Evolutionary conservation across 2,888 invertebrate genomes (phyloP).

Genomic region (Lumbricus terrestris): DNA sequence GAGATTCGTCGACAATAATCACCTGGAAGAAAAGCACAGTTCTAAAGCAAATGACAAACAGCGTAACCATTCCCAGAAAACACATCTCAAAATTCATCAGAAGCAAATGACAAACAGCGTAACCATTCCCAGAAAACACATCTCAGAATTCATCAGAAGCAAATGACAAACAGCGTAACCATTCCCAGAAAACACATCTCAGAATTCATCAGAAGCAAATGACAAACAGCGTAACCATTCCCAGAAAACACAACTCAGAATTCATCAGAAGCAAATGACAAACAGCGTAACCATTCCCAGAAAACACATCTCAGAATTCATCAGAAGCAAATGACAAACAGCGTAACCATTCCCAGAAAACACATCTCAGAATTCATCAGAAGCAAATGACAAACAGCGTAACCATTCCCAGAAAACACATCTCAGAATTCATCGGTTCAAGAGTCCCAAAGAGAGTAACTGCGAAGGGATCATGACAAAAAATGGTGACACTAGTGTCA

Average conservation of each 20-base stretch:
- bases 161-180: not conserved
- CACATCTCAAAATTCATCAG: not conserved
- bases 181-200: too few relatives aligned
- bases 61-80: not conserved
- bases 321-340: not conserved
- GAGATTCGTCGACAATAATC: conserved; percentile 55
- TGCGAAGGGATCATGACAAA: not conserved
- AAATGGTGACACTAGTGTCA: not conserved
- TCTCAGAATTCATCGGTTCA: not conserved
- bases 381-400: not conserved
- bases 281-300: not conserved
- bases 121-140: too few relatives aligned
- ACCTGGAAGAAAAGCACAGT: conserved; percentile 34
- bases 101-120: not conserved
- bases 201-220: too few relatives aligned
- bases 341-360: not conserved
- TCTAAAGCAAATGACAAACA: not conserved
- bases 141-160: too few relatives aligned
- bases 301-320: too few relatives aligned
- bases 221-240: not conserved
- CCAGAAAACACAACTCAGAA: too few relatives aligned
- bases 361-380: too few relatives aligned
- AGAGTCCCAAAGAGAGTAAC: not conserved
- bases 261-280: not conserved
- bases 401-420: too few relatives aligned